These are phyloP conservation scores for Rachycentron canadum DNA, from an alignment of 2,797 vertebrate genomes.

Conservation along the genomic window DNA sequence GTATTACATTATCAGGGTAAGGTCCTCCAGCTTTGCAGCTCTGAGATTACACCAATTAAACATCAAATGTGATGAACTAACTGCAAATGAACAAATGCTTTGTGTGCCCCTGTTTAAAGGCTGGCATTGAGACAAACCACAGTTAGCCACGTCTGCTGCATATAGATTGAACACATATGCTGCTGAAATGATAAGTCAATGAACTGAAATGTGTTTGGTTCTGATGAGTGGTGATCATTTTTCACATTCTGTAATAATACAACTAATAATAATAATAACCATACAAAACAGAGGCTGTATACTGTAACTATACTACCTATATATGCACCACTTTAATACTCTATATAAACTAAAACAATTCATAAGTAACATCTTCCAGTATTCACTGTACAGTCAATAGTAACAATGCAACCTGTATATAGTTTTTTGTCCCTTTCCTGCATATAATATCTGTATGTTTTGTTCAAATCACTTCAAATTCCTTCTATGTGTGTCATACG, in stretches of 20 bases:
- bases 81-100: constrained; percentile 60
- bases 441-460: neutral
- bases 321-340: neutral
- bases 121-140: constrained; percentile 27
- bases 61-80: constrained; percentile 73
- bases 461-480: neutral
- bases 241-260: neutral
- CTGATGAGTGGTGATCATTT: neutral
- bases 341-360: neutral
- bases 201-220: neutral
- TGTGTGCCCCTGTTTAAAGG: constrained; percentile 41
- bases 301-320: neutral
- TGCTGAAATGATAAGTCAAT: neutral
- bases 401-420: neutral
- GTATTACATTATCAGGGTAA: constrained; percentile 78
- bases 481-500: neutral
- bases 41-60: constrained; percentile 81
- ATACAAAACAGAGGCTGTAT: neutral
- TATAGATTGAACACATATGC: neutral
- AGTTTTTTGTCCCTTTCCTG: too few relatives aligned
- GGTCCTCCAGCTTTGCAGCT: constrained; percentile 72
- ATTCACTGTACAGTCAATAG: neutral
- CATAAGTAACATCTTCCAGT: neutral
- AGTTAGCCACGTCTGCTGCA: constrained; percentile 3
- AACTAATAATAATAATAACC: too few relatives aligned